phyloP scores from a whole-genome alignment of 1,140 invertebrate species.

The Drosophila micromelanica region DNA sequence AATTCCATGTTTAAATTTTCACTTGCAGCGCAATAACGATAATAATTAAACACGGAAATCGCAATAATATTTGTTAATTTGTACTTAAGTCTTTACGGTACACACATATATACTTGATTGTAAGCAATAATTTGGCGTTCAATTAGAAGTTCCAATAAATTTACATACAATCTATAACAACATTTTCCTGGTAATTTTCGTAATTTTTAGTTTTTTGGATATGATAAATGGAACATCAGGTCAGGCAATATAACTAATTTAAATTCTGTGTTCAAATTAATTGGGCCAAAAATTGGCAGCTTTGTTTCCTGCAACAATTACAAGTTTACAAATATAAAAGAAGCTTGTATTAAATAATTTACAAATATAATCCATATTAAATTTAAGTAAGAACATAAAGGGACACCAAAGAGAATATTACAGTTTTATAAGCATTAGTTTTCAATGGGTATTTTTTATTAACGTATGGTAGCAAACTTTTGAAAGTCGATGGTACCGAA shows the following conservation, averaged over 20 bases:
- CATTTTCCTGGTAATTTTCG: not conserved
- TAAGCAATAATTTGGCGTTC: conserved; percentile 52
- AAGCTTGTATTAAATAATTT: too few relatives aligned
- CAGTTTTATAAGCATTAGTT: not conserved
- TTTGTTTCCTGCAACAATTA: too few relatives aligned
- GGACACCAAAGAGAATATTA: not conserved
- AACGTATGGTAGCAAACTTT: conserved; percentile 92
- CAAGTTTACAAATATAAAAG: too few relatives aligned
- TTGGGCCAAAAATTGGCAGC: too few relatives aligned
- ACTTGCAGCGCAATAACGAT: conserved; percentile 58
- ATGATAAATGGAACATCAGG: too few relatives aligned
- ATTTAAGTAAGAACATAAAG: not conserved
- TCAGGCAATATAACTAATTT: too few relatives aligned
- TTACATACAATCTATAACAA: conserved; percentile 47
- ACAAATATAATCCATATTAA: too few relatives aligned
- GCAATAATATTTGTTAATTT: conserved; percentile 70
- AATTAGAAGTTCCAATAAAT: conserved; percentile 66
- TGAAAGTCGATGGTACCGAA: conserved; percentile 93
- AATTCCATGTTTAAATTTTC: conserved; percentile 36
- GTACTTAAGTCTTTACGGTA: conserved; percentile 68
- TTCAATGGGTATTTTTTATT: conserved; percentile 36
- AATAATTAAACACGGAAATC: conserved; percentile 57
- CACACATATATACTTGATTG: conserved; percentile 33
- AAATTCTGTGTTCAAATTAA: too few relatives aligned
- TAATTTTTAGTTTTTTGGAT: too few relatives aligned